A percentile compares a stretch with the other conserved stretches of the same genome.
These are phyloP conservation scores for Ariolimax columbianus DNA, from an alignment of 2,888 invertebrate species.

Conservation along the genomic window DNA sequence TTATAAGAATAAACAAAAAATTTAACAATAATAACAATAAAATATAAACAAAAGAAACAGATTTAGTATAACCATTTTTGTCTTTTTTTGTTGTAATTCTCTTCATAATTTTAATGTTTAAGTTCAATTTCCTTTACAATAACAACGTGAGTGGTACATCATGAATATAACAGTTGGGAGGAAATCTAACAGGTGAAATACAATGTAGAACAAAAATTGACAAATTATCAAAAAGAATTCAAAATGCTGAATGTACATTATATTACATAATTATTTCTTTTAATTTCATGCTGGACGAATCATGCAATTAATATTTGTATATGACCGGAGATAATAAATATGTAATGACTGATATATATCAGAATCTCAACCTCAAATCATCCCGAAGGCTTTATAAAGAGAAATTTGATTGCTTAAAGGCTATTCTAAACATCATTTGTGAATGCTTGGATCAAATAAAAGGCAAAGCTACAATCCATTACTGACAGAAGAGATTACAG, in stretches of 20 bases:
- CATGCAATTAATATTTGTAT: background rate
- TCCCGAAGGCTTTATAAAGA: no score
- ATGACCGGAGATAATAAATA: background rate
- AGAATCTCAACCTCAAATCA: no score
- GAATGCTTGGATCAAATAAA: no score
- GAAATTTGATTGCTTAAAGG: no score
- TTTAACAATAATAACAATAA: background rate
- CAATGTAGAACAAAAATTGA: background rate
- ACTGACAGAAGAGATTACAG: no score
- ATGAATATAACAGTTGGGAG: background rate
- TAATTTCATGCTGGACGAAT: background rate
- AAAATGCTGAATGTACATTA: background rate
- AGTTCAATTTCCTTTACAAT: conserved; percentile 5
- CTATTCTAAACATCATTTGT: no score
- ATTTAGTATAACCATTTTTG: background rate
- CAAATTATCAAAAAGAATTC: background rate
- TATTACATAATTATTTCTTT: background rate
- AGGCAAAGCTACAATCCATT: no score
- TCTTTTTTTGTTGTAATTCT: no score
- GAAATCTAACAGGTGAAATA: background rate
- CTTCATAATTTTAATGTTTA: conserved; percentile 11
- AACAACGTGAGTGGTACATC: conserved; percentile 12
- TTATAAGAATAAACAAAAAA: no score
- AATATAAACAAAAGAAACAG: background rate
- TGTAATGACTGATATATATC: no score